These are phyloP conservation scores for Indri indri DNA, from an alignment of 2,113 vertebrate genomes.

Conservation along the genomic window DNA sequence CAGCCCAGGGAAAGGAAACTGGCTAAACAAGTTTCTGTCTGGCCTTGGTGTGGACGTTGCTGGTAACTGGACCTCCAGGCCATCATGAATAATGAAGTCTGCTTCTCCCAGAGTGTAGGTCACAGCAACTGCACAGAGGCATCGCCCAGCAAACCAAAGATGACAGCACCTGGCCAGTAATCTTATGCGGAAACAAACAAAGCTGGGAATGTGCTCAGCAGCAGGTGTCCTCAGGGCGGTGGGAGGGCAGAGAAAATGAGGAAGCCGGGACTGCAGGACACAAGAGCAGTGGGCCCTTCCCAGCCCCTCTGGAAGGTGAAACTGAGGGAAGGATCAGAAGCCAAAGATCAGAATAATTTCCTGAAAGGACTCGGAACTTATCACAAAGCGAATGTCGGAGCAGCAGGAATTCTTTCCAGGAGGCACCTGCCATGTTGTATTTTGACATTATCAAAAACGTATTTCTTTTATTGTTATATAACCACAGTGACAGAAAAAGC, in stretches of 20 bases:
- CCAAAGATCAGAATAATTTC: slow-evolving; percentile 21
- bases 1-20: slow-evolving; percentile 39
- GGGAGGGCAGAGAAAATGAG: background rate
- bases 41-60: background rate
- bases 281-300: too few species aligned
- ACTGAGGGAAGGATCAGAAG: background rate
- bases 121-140: background rate
- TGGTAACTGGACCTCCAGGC: slow-evolving; percentile 52
- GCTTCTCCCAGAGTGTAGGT: slow-evolving; percentile 25
- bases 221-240: background rate
- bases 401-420: background rate
- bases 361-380: background rate
- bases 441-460: background rate
- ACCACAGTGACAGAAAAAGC: background rate
- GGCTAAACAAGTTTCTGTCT: slow-evolving; percentile 35
- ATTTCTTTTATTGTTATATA: background rate
- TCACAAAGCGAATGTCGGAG: background rate
- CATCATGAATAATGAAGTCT: background rate
- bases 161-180: background rate
- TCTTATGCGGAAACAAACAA: slow-evolving; percentile 44
- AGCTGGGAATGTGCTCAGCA: slow-evolving; percentile 24
- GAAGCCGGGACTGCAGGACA: background rate
- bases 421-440: background rate
- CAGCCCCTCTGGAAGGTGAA: slow-evolving; percentile 37
- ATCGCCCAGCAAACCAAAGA: background rate